Evolutionary conservation across 37 sponge, comb jelly and placozoan genomes (phyloP).

Genomic region (Dysidea cf. avara): DNA sequence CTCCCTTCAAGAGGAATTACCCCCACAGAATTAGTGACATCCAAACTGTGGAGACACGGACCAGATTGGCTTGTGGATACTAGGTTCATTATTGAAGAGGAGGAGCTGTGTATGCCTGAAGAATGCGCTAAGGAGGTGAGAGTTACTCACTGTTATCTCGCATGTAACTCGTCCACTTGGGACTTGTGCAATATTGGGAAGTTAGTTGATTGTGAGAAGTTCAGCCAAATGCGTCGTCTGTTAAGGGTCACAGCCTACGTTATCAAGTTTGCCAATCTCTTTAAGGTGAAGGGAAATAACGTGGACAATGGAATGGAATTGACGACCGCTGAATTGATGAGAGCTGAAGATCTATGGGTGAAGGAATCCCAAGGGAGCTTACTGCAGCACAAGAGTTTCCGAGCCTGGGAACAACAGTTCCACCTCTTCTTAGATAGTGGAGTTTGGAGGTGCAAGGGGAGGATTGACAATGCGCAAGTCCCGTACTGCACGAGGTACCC

Average conservation of each 20-base stretch:
- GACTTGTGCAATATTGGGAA: not conserved
- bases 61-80: not conserved
- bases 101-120: no score
- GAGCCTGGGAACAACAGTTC: conserved; percentile 7
- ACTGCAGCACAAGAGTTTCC: not conserved
- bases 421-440: conserved; percentile 1
- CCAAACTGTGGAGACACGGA: conserved; percentile 23
- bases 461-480: conserved; percentile 4
- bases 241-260: not conserved
- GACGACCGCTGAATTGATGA: not conserved
- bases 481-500: conserved; percentile 3
- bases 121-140: not conserved
- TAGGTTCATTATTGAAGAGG: no score
- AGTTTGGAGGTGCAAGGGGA: conserved; percentile 5
- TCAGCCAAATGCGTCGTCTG: not conserved
- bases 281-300: not conserved
- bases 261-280: not conserved
- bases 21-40: not conserved
- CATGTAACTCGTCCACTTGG: not conserved
- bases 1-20: conserved; percentile 28
- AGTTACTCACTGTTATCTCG: no score
- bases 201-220: not conserved
- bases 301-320: not conserved
- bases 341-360: no score
- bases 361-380: conserved; percentile 3